A percentile compares a stretch with the other conserved stretches of the same genome.
Conservation (phyloP, 2,888 invertebrate genomes). For the Stratiomys singularior region DNA sequence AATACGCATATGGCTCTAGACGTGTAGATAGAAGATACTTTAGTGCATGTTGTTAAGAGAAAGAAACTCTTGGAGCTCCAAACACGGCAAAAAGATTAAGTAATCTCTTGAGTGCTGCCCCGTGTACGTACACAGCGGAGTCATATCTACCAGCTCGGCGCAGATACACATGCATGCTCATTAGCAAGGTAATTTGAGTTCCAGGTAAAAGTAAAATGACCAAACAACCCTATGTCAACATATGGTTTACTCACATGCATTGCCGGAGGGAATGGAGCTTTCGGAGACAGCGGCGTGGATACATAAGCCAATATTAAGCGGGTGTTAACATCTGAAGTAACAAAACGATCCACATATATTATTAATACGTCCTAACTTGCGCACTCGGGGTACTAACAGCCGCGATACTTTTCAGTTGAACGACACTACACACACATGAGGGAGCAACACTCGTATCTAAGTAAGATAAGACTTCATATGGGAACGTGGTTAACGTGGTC, state of each 20-base stretch:
- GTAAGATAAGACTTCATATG: conserved; percentile 30
- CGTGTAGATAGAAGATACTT: neutral
- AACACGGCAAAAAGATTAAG: neutral
- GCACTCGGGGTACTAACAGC: neutral
- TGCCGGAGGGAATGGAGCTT: conserved; percentile 6
- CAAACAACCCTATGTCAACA: conserved; percentile 35
- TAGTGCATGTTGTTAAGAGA: neutral
- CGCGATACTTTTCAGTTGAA: conserved; percentile 11
- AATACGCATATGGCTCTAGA: neutral
- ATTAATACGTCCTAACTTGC: neutral
- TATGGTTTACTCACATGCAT: conserved; percentile 36
- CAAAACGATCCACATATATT: conserved; percentile 10
- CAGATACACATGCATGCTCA: neutral
- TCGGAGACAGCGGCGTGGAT: neutral
- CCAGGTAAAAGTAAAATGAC: conserved; percentile 11
- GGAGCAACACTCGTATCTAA: neutral
- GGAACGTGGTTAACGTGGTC: conserved; percentile 35
- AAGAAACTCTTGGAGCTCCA: neutral
- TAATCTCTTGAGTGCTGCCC: neutral
- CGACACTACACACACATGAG: conserved; percentile 22
- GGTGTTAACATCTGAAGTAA: conserved; percentile 28
- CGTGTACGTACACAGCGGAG: neutral
- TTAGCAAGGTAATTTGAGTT: neutral
- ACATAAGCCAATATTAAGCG: conserved; percentile 24
- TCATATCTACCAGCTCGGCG: neutral